phyloP scores from a whole-genome alignment of 2,113 vertebrate genomes.

The Heloderma charlesbogerti region DNA sequence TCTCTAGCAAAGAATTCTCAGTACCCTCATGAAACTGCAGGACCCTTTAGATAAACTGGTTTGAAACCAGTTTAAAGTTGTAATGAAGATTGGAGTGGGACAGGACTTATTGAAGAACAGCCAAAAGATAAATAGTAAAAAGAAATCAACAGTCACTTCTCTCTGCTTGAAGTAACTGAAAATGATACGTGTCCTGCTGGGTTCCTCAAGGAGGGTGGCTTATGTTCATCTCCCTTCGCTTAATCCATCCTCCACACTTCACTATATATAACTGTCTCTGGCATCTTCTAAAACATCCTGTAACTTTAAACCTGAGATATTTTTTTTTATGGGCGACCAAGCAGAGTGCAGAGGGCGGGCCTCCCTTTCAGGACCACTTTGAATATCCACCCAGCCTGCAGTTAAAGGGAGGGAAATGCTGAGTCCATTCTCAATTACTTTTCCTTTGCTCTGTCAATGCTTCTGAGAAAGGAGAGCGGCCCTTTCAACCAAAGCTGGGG shows the following conservation, averaged over 20 bases:
- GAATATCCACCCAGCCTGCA: slow-evolving; percentile 65
- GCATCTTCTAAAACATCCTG: slow-evolving; percentile 65
- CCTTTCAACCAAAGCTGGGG: neutral
- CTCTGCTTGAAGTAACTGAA: neutral
- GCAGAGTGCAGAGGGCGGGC: slow-evolving; percentile 74
- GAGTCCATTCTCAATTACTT: slow-evolving; percentile 26
- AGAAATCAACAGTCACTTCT: neutral
- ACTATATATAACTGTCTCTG: slow-evolving; percentile 57
- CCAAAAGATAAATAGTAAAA: neutral
- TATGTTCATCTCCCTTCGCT: neutral
- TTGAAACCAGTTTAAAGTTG: too few relatives aligned
- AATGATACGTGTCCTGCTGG: too few relatives aligned
- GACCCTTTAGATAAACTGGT: too few relatives aligned
- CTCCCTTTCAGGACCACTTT: slow-evolving; percentile 73
- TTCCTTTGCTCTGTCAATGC: slow-evolving; percentile 38
- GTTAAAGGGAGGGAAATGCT: slow-evolving; percentile 55
- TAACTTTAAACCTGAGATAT: slow-evolving; percentile 83
- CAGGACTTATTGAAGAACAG: neutral
- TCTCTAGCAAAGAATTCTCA: too few relatives aligned
- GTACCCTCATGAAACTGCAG: too few relatives aligned
- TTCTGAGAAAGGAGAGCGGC: neutral
- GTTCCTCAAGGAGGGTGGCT: slow-evolving; percentile 37
- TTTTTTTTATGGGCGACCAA: slow-evolving; percentile 69
- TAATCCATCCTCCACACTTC: slow-evolving; percentile 21
- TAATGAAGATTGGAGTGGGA: too few relatives aligned